These are phyloP conservation scores for Anthopleura sola DNA, from an alignment of 64 coral and sea anemone species.

Conservation along the genomic window DNA sequence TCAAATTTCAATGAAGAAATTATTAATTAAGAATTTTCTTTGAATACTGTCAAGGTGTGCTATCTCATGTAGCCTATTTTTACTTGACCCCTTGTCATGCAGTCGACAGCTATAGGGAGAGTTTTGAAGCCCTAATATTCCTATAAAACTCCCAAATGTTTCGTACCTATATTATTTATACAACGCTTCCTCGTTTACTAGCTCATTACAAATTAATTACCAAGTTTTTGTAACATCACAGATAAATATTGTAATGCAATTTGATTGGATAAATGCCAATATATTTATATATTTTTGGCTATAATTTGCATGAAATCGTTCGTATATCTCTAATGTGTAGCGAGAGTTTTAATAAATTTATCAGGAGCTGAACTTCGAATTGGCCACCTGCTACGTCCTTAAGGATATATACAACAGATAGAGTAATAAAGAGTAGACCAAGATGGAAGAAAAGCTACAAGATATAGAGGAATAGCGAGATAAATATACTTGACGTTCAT, in stretches of 20 bases:
- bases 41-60: not conserved
- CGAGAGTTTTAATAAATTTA: not conserved
- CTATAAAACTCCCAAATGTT: not conserved
- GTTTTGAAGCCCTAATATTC: not conserved
- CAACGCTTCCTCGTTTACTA: not conserved
- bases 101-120: not conserved
- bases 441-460: not conserved
- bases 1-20: slow-evolving; percentile 2
- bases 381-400: not conserved
- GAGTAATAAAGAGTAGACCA: not conserved
- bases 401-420: not conserved
- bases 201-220: not conserved
- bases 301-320: not conserved
- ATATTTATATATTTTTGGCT: not conserved
- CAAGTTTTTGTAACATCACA: not conserved
- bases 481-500: not conserved
- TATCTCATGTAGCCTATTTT: not conserved
- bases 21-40: not conserved
- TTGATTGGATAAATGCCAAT: not conserved
- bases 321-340: not conserved
- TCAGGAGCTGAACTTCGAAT: not conserved
- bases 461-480: not conserved
- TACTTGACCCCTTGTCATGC: not conserved
- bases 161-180: not conserved
- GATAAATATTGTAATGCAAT: not conserved